These are phyloP conservation scores for Lysiphlebus fabarum DNA, from an alignment of 1,140 invertebrate genomes.

Conservation along the genomic window DNA sequence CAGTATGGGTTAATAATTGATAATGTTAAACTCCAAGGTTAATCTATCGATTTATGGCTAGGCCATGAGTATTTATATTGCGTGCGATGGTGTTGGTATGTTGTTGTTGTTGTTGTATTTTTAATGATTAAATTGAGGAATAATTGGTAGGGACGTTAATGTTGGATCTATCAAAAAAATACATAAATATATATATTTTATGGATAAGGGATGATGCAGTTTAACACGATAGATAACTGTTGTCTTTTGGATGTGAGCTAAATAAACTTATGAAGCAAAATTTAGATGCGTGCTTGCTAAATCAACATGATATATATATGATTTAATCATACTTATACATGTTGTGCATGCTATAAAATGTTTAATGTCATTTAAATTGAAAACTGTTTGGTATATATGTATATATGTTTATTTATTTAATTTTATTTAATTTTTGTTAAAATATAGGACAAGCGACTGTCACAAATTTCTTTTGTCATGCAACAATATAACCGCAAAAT, in stretches of 20 bases:
- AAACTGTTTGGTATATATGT: too few species aligned
- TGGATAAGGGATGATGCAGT: slow-evolving; percentile 25
- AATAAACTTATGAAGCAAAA: slow-evolving; percentile 1
- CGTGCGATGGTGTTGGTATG: too few species aligned
- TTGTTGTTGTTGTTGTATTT: slow-evolving; percentile 26
- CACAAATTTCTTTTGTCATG: slow-evolving; percentile 16
- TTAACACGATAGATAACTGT: slow-evolving; percentile 32
- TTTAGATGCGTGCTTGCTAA: neutral
- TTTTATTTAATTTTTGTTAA: neutral
- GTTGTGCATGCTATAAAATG: neutral
- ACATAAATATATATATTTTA: slow-evolving; percentile 14
- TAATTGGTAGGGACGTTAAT: slow-evolving; percentile 44
- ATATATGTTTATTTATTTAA: too few species aligned
- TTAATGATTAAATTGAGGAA: slow-evolving; percentile 47
- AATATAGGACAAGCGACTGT: slow-evolving; percentile 13
- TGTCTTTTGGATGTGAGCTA: neutral
- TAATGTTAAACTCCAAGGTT: slow-evolving; percentile 50
- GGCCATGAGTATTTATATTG: slow-evolving; percentile 32
- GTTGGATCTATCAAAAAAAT: neutral
- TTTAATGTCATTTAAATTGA: too few species aligned
- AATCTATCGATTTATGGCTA: slow-evolving; percentile 51
- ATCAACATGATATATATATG: neutral
- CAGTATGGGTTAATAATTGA: slow-evolving; percentile 42
- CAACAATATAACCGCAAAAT: slow-evolving; percentile 10
- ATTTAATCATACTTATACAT: neutral